Evolutionary conservation across 2,888 invertebrate species (phyloP).

Genomic region (Zhuqinia jingwanae): DNA sequence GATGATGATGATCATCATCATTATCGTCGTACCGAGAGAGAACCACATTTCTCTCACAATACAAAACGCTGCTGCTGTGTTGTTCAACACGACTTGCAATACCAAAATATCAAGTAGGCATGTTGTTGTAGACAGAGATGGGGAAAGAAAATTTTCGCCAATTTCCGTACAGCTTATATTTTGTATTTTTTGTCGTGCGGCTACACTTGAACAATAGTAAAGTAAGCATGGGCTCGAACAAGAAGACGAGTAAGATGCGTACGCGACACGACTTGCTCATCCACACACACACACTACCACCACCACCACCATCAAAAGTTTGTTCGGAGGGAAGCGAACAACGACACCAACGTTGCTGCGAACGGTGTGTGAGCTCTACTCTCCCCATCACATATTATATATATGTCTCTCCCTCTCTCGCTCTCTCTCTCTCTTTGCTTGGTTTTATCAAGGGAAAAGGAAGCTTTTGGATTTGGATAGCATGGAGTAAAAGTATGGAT

Average conservation of each 20-base stretch:
- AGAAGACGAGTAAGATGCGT: constrained; percentile 20
- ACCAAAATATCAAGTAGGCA: neutral
- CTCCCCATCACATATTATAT: too few relatives aligned
- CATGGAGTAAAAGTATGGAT: constrained; percentile 25
- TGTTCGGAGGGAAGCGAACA: constrained; percentile 37
- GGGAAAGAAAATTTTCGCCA: constrained; percentile 37
- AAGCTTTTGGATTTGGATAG: constrained; percentile 43
- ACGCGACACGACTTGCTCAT: constrained; percentile 15
- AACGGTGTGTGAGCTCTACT: too few relatives aligned
- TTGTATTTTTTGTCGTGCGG: constrained; percentile 3
- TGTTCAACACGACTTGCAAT: neutral
- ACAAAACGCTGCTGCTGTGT: neutral
- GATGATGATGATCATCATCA: too few relatives aligned
- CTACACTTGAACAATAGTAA: too few relatives aligned
- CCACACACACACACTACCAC: neutral
- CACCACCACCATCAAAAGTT: too few relatives aligned
- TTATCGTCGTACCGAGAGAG: too few relatives aligned
- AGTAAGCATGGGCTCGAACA: too few relatives aligned
- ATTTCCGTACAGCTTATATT: constrained; percentile 40
- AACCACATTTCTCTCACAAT: neutral
- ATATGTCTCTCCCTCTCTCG: neutral
- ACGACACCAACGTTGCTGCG: neutral
- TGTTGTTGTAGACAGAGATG: neutral
- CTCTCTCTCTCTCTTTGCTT: neutral
- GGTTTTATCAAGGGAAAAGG: constrained; percentile 15